A percentile compares a stretch with the other conserved stretches of the same genome.
phyloP scores from a whole-genome alignment of 2,888 invertebrate species.

The Caenorhabditis sp. region DNA sequence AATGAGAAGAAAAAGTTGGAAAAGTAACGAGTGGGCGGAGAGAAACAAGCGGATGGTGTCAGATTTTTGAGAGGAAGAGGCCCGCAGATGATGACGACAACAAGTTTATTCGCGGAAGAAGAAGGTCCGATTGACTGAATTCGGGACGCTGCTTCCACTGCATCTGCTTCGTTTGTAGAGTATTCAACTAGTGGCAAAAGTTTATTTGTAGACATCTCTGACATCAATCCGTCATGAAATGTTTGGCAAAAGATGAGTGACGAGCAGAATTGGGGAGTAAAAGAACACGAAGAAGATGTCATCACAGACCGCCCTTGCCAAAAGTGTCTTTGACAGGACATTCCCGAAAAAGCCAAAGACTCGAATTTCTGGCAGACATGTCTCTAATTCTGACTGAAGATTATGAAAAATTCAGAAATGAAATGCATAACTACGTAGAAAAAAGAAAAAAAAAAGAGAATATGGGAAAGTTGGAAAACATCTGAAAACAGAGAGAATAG shows the following conservation, averaged over 20 bases:
- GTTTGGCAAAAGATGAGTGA: constrained; percentile 54
- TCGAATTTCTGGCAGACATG: background rate
- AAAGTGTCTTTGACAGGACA: background rate
- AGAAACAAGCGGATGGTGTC: constrained; percentile 35
- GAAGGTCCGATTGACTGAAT: constrained; percentile 37
- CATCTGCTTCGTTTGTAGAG: constrained; percentile 49
- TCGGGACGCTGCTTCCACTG: constrained; percentile 21
- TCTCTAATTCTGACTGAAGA: background rate
- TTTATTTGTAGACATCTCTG: constrained; percentile 58
- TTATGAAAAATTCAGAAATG: background rate
- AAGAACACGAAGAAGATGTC: constrained; percentile 28
- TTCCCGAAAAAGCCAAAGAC: background rate
- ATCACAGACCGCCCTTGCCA: constrained; percentile 19
- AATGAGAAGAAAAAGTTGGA: constrained; percentile 1
- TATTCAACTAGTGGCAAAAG: constrained; percentile 46
- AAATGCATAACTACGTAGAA: background rate
- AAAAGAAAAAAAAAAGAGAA: background rate
- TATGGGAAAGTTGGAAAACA: background rate
- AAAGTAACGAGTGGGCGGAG: background rate
- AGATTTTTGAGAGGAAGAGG: constrained; percentile 46
- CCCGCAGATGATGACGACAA: constrained; percentile 54
- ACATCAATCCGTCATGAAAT: constrained; percentile 56
- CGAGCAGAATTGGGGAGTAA: constrained; percentile 26
- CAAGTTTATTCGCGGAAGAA: constrained; percentile 29
- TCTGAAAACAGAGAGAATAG: background rate